A percentile compares a stretch with the other conserved stretches of the same genome.
Conservation (phyloP, 2,113 vertebrate genomes). For the Ceratotherium simum region DNA sequence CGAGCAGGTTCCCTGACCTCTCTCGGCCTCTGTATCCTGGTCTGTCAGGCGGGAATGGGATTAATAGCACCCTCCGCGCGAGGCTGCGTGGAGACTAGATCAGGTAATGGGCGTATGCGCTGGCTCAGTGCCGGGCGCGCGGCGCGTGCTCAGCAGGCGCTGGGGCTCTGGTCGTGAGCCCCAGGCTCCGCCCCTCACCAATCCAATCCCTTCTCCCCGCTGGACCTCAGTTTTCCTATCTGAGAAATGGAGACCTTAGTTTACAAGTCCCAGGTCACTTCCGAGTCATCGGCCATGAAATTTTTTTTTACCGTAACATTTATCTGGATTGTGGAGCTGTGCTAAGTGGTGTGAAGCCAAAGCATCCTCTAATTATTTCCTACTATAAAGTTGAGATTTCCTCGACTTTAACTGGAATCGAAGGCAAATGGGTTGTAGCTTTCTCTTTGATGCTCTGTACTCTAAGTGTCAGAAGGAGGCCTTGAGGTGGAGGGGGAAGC, state of each 20-base stretch:
- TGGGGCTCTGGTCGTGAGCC: neutral
- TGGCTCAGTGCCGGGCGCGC: neutral
- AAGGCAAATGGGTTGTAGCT: neutral
- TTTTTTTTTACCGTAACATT: neutral
- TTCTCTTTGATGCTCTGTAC: neutral
- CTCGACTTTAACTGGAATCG: neutral
- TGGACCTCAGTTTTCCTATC: neutral
- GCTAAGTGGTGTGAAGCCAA: neutral
- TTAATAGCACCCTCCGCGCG: neutral
- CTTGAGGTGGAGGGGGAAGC: neutral
- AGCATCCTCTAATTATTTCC: neutral
- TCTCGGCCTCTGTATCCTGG: neutral
- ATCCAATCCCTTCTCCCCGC: neutral
- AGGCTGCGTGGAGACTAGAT: neutral
- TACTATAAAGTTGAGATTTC: neutral
- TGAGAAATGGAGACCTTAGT: neutral
- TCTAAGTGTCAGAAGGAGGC: neutral
- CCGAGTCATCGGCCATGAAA: neutral
- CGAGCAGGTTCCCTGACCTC: neutral
- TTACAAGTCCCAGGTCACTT: neutral
- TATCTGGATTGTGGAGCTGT: neutral
- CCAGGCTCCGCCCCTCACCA: neutral
- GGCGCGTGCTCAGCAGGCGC: neutral
- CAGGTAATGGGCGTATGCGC: fast-evolving
- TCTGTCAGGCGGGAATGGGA: fast-evolving